phyloP scores from a whole-genome alignment of 2,113 vertebrate species.

The Xyrauchen texanus region DNA sequence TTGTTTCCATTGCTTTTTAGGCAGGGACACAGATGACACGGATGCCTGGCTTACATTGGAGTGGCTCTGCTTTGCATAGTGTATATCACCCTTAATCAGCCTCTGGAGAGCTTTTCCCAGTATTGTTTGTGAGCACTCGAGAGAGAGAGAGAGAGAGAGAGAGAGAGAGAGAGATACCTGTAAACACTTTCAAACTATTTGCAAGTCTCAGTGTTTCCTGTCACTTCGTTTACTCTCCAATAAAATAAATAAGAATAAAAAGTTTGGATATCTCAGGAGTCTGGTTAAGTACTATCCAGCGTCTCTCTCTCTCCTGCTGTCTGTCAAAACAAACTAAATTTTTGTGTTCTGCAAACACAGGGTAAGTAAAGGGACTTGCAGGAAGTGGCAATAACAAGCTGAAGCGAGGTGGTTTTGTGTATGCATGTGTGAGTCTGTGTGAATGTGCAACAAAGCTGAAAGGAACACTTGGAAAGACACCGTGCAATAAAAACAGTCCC shows the following conservation, averaged over 20 bases:
- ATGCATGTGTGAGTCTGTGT: background rate
- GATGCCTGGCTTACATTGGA: constrained; percentile 8
- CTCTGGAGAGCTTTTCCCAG: constrained; percentile 30
- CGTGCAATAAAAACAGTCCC: constrained; percentile 5
- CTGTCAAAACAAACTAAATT: background rate
- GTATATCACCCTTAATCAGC: constrained; percentile 47
- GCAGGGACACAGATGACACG: constrained; percentile 25
- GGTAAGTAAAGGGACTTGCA: background rate
- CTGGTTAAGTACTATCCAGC: constrained; percentile 27
- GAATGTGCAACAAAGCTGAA: constrained; percentile 20
- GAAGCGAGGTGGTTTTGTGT: constrained; percentile 12
- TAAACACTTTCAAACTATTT: constrained; percentile 31
- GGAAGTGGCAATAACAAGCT: constrained; percentile 14
- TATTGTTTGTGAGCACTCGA: background rate
- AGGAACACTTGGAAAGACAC: constrained; percentile 21
- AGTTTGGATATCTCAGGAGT: constrained; percentile 13
- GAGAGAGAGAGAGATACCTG: background rate
- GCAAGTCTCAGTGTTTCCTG: constrained; percentile 24
- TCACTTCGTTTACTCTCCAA: background rate
- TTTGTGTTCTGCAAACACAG: background rate
- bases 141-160: background rate
- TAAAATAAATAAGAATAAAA: background rate
- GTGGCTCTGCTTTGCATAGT: constrained; percentile 22
- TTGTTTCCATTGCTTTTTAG: constrained; percentile 10
- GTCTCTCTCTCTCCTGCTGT: constrained; percentile 5